A percentile compares a stretch with the other conserved stretches of the same genome.
phyloP scores from a whole-genome alignment of 2,888 invertebrate species.

The Caenorhabditis sulstoni region DNA sequence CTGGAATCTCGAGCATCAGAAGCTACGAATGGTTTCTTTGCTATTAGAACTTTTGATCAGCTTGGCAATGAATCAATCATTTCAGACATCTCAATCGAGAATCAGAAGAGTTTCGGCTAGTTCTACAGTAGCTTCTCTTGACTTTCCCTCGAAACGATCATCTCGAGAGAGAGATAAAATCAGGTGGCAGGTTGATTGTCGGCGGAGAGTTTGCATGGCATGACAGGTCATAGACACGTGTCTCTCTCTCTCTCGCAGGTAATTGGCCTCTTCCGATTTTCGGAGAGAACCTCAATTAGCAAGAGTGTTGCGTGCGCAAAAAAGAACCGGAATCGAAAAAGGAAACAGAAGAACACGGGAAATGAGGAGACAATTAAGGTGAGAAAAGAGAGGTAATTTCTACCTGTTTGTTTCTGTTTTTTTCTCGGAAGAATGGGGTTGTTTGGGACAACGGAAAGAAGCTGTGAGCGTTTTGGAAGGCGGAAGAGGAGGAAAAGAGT shows the following conservation, averaged over 20 bases:
- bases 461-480: neutral
- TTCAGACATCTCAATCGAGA: too few relatives aligned
- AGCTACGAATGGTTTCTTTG: too few relatives aligned
- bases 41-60: too few relatives aligned
- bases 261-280: constrained; percentile 19
- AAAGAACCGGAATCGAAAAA: constrained; percentile 17
- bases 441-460: neutral
- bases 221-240: constrained; percentile 21
- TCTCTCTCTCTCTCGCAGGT: neutral
- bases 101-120: too few relatives aligned
- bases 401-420: constrained; percentile 6
- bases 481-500: neutral
- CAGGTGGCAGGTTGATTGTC: neutral
- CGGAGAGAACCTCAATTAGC: constrained; percentile 49
- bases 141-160: too few relatives aligned
- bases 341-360: constrained; percentile 9
- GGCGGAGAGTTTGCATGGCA: constrained; percentile 3
- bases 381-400: constrained; percentile 2
- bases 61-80: too few relatives aligned
- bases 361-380: constrained; percentile 6
- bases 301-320: constrained; percentile 15
- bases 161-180: too few relatives aligned
- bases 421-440: constrained; percentile 1
- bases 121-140: too few relatives aligned
- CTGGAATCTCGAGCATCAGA: too few relatives aligned